Conservation (phyloP, 1,140 invertebrate genomes). For the Bombus haemorrhoidalis region DNA sequence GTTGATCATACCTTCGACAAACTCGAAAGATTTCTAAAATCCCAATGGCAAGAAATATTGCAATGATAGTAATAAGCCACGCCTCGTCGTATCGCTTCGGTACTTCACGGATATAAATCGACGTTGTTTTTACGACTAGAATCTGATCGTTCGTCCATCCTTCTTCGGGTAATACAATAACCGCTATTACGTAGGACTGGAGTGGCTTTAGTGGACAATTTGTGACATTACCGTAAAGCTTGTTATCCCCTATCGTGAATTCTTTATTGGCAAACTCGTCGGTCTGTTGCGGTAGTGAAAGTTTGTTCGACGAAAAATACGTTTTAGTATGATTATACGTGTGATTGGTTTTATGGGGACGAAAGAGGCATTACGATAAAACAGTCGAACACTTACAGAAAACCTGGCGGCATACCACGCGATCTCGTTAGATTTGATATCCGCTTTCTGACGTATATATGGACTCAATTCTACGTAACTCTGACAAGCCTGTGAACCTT, state of each 20-base stretch:
- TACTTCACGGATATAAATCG: constrained; percentile 23
- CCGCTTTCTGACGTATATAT: neutral
- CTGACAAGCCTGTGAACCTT: constrained; percentile 57
- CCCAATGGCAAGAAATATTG: constrained; percentile 34
- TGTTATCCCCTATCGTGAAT: constrained; percentile 63
- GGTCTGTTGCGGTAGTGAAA: constrained; percentile 29
- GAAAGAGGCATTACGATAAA: neutral
- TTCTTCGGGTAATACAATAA: constrained; percentile 33
- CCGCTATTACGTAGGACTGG: constrained; percentile 55
- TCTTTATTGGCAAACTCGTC: neutral
- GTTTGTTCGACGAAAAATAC: neutral
- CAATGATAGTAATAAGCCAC: constrained; percentile 49
- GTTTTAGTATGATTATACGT: too few relatives aligned
- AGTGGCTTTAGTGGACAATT: constrained; percentile 65
- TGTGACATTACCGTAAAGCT: constrained; percentile 19
- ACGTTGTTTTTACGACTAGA: constrained; percentile 24
- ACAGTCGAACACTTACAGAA: constrained; percentile 34
- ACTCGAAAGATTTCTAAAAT: constrained; percentile 6
- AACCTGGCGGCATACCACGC: constrained; percentile 58
- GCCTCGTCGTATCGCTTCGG: neutral
- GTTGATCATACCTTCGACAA: constrained; percentile 46
- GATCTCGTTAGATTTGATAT: constrained; percentile 41
- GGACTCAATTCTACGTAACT: constrained; percentile 11
- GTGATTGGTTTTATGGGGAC: too few relatives aligned
- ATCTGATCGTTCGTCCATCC: constrained; percentile 6